Evolutionary conservation across 2,113 vertebrate genomes (phyloP), one percentile per base, ranked within the genome.

Genomic region (Cebus imitator): DNA sequence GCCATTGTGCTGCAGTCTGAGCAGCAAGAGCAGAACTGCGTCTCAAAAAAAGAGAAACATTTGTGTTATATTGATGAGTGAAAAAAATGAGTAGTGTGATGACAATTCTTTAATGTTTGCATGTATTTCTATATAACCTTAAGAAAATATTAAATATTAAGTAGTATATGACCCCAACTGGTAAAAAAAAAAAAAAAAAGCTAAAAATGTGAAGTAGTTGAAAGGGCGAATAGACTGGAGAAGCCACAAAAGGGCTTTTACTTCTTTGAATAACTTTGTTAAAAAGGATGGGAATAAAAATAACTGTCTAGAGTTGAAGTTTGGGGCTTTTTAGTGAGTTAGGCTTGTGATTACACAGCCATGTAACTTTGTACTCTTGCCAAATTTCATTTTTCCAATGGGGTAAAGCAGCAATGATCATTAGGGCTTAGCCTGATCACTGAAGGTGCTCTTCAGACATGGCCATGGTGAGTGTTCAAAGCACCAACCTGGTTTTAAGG

Each of bases 81-180:
- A 66, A 73, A 78, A 78, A 94, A 61, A 43, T 45, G 14, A 86
- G 30, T 57, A 45, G 2, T 52, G 1, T 78, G 30, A 40, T 87
- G 48, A 35, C 12, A 82, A 5, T 72, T 94, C 35, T 73, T 94
- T 83, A 11, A 8, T 32, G 68, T 76, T 23, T 84, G 13, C 66
- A 45, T 55, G 64, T 72, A 37, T 79, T 94, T 70, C 35, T 82
- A 11, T 70, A 35, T 61, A 93, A n/a, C n/a, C 14, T 52, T 87
- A 88, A 37, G 50, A 86, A 91, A 93, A 80, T 78, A 9, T 94
- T 82, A 91, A 91, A 76, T 82, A 8, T 94, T 82, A 72, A 90
- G 58, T 87, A 61, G 1, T 76, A 37, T 76, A 32, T 52, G 16
- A 76, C 9, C 8, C 17, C 7, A 20, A 3, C 52, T 50, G 7